phyloP scores from a whole-genome alignment of 1,140 invertebrate species.

The Drosophila kepulauana region DNA sequence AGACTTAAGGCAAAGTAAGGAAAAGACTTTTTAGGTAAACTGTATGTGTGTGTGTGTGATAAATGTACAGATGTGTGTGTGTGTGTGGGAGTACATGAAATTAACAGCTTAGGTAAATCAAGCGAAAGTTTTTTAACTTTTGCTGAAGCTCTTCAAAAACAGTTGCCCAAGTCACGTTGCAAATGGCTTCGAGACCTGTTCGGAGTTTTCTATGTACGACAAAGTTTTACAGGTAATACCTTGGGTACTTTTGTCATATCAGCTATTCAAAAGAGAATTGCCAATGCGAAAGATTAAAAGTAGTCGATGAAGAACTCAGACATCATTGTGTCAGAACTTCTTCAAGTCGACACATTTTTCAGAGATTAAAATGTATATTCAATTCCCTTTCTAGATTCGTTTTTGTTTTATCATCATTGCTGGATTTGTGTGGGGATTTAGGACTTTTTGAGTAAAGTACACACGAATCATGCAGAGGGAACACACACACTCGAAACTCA shows the following conservation, averaged over 20 bases:
- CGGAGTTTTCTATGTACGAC: conserved; percentile 14
- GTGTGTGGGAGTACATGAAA: conserved; percentile 25
- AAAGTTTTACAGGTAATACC: conserved; percentile 15
- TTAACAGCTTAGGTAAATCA: conserved; percentile 53
- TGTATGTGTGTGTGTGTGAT: conserved; percentile 6
- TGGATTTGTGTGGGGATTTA: neutral
- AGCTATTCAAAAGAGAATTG: conserved; percentile 2
- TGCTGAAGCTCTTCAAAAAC: conserved; percentile 22
- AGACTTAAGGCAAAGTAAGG: conserved; percentile 36
- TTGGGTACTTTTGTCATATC: conserved; percentile 16
- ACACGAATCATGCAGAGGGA: conserved; percentile 30
- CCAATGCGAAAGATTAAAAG: conserved; percentile 2
- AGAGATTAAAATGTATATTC: neutral
- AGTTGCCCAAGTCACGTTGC: conserved; percentile 48
- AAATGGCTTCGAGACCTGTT: conserved; percentile 48
- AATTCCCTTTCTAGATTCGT: neutral
- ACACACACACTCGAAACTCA: conserved; percentile 17
- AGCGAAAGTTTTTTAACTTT: conserved; percentile 48
- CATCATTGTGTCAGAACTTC: neutral
- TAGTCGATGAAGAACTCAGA: neutral
- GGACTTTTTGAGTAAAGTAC: conserved; percentile 2
- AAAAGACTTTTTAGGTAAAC: conserved; percentile 25
- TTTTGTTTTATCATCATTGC: neutral
- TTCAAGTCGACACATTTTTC: neutral
- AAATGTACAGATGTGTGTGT: conserved; percentile 13